Conservation (phyloP, 2,797 vertebrate species). For the Orestias chungarensis region DNA sequence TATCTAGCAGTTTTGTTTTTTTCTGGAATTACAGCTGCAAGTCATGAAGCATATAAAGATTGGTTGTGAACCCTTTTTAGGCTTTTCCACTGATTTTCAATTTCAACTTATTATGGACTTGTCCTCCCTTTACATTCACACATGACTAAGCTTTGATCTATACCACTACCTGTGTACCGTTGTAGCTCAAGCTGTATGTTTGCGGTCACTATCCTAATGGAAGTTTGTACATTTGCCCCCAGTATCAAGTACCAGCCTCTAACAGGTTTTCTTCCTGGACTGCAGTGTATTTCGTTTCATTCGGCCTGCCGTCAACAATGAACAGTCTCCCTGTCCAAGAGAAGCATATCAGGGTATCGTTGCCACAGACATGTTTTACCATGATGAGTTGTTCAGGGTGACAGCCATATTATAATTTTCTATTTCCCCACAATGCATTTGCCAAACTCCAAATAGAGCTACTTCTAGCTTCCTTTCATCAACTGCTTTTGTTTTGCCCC, state of each 20-base stretch:
- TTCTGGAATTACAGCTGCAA: background rate
- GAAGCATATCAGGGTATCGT: background rate
- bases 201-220: background rate
- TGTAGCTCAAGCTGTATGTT: background rate
- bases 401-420: background rate
- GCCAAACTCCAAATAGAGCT: background rate
- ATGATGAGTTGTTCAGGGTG: too few relatives aligned
- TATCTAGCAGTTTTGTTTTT: background rate
- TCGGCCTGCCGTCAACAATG: background rate
- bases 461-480: background rate
- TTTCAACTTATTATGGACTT: too few relatives aligned
- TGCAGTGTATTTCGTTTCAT: background rate
- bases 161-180: background rate
- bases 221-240: background rate
- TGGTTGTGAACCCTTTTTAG: too few relatives aligned
- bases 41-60: background rate
- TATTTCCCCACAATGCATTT: background rate
- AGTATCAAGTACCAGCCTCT: background rate
- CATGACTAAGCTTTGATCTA: background rate
- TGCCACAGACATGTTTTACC: too few relatives aligned
- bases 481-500: background rate
- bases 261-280: background rate
- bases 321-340: background rate
- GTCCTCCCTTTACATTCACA: too few relatives aligned
- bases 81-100: too few relatives aligned